Percentiles rank a stretch among this genome's conserved stretches.
phyloP scores from a whole-genome alignment of 2,797 vertebrate species.

The Galago senegalensis region DNA sequence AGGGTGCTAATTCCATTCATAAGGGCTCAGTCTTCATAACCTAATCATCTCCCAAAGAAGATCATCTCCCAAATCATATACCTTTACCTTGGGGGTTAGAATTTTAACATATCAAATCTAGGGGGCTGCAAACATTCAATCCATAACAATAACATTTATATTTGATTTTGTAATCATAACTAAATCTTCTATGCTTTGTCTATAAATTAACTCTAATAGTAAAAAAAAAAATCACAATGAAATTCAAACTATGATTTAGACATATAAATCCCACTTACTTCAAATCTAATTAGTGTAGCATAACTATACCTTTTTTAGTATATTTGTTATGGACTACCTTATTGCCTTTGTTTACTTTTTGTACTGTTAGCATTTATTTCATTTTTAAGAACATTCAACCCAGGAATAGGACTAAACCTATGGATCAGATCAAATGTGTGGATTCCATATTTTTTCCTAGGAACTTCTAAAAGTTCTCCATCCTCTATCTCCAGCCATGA shows the following conservation, averaged over 20 bases:
- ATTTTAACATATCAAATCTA: background rate
- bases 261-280: background rate
- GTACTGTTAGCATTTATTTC: background rate
- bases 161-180: background rate
- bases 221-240: background rate
- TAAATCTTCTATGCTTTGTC: background rate
- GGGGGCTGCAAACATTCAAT: background rate
- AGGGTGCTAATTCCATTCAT: background rate
- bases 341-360: background rate
- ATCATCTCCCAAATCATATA: background rate
- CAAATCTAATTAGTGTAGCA: background rate
- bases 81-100: background rate
- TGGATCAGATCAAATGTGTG: background rate
- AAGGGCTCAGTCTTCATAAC: background rate
- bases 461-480: background rate
- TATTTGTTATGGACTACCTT: background rate
- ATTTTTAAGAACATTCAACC: background rate
- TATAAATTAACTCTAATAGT: conserved; percentile 10
- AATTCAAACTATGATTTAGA: background rate
- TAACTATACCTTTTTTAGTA: background rate
- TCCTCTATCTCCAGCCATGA: background rate
- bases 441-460: background rate
- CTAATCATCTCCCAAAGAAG: background rate
- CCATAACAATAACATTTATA: background rate
- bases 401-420: background rate